Evolutionary conservation across 2,888 invertebrate species (phyloP).

Genomic region (Baccha elongata): DNA sequence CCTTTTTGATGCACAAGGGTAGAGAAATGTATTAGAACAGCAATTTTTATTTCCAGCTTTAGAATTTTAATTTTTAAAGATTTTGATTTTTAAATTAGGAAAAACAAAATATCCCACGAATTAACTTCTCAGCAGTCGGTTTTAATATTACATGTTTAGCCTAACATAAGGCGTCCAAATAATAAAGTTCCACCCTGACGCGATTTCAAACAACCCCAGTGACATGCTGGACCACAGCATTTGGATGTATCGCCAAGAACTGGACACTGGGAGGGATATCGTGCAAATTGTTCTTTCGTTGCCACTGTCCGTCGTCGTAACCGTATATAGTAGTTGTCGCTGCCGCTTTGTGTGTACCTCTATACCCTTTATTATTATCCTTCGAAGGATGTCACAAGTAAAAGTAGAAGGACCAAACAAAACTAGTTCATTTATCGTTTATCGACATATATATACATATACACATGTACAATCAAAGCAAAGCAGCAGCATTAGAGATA

Average conservation of each 20-base stretch:
- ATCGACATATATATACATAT: constrained; percentile 55
- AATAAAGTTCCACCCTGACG: neutral
- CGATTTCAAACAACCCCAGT: constrained; percentile 33
- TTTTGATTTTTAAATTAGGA: no score
- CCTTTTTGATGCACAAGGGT: no score
- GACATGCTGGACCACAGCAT: constrained; percentile 63
- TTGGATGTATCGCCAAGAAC: constrained; percentile 51
- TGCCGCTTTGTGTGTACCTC: constrained; percentile 54
- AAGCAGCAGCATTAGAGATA: neutral
- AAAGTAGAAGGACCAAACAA: constrained; percentile 69
- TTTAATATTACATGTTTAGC: no score
- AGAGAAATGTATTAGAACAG: no score
- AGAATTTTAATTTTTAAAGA: no score
- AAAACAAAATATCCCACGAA: no score
- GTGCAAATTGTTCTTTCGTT: constrained; percentile 36
- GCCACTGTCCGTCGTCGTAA: constrained; percentile 7
- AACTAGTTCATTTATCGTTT: constrained; percentile 73
- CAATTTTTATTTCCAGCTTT: no score
- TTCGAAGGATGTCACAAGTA: constrained; percentile 73
- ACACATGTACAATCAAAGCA: constrained; percentile 19
- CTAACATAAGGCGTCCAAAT: neutral
- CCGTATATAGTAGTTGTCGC: constrained; percentile 7
- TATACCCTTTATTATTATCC: constrained; percentile 71
- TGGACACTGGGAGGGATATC: constrained; percentile 45
- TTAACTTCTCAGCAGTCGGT: no score